phyloP scores from a whole-genome alignment of 1,140 invertebrate species.

The Philotrypesis tridentata region DNA sequence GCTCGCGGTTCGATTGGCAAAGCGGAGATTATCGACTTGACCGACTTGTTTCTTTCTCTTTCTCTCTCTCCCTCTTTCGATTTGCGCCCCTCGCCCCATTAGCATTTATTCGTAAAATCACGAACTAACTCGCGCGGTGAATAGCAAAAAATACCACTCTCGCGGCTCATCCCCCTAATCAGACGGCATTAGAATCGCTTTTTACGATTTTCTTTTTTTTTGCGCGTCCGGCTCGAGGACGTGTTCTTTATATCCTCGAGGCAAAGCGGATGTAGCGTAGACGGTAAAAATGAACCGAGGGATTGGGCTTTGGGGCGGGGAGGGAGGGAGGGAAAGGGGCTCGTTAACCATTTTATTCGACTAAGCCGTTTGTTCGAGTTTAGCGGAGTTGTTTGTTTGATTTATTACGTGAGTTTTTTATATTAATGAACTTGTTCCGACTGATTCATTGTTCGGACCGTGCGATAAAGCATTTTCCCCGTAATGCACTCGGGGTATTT shows the following conservation, averaged over 20 bases:
- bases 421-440: background rate
- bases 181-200: background rate
- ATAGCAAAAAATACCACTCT: background rate
- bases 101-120: background rate
- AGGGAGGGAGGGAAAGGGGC: no score
- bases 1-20: background rate
- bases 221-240: background rate
- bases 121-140: background rate
- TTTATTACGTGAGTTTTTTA: background rate
- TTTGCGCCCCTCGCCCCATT: background rate
- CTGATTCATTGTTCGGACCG: background rate
- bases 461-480: background rate
- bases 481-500: background rate
- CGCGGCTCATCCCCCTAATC: background rate
- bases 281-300: background rate
- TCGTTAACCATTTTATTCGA: background rate
- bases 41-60: background rate
- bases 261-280: background rate
- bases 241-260: background rate
- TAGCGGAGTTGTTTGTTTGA: slow-evolving; percentile 8
- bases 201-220: no score
- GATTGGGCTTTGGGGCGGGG: background rate
- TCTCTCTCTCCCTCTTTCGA: no score
- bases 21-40: background rate
- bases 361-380: background rate